Conservation (phyloP, 1,140 invertebrate species). For the Drosophila asahinai region DNA sequence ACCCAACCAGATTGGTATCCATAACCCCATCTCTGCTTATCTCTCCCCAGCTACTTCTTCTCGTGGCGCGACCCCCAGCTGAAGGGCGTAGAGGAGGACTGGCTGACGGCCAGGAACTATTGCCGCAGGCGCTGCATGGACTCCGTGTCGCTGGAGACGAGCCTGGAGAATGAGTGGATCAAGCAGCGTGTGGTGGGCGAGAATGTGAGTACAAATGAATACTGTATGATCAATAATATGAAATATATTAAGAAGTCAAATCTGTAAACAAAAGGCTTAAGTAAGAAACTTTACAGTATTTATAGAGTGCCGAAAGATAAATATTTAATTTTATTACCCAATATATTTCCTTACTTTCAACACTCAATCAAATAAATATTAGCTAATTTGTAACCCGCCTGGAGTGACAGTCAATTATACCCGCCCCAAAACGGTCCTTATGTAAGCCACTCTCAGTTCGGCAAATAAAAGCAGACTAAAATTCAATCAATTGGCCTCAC, state of each 20-base stretch:
- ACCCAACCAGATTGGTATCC: background rate
- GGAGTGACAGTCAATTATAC: slow-evolving; percentile 2
- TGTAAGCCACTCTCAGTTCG: slow-evolving; percentile 5
- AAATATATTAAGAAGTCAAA: too few relatives aligned
- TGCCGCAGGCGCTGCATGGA: slow-evolving; percentile 95
- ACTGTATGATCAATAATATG: background rate
- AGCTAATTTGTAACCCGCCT: background rate
- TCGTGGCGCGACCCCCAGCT: slow-evolving; percentile 92
- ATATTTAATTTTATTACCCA: background rate
- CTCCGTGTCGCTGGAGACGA: slow-evolving; percentile 92
- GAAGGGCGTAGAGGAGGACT: slow-evolving; percentile 91
- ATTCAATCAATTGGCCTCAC: slow-evolving; percentile 14
- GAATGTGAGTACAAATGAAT: slow-evolving; percentile 87
- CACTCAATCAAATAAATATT: slow-evolving; percentile 2
- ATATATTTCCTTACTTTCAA: background rate
- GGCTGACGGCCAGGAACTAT: slow-evolving; percentile 92
- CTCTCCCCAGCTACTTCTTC: slow-evolving; percentile 89
- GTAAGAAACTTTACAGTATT: slow-evolving; percentile 17
- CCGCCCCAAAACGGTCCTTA: slow-evolving; percentile 13
- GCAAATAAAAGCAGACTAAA: background rate
- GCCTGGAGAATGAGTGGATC: slow-evolving; percentile 93
- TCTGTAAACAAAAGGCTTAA: slow-evolving; percentile 42
- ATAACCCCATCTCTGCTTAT: background rate
- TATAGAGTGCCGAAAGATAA: background rate
- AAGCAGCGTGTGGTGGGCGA: slow-evolving; percentile 90